Base-by-base conservation (phyloP, 2,113 vertebrate genomes). In the Odontophorus gujanensis region DNA sequence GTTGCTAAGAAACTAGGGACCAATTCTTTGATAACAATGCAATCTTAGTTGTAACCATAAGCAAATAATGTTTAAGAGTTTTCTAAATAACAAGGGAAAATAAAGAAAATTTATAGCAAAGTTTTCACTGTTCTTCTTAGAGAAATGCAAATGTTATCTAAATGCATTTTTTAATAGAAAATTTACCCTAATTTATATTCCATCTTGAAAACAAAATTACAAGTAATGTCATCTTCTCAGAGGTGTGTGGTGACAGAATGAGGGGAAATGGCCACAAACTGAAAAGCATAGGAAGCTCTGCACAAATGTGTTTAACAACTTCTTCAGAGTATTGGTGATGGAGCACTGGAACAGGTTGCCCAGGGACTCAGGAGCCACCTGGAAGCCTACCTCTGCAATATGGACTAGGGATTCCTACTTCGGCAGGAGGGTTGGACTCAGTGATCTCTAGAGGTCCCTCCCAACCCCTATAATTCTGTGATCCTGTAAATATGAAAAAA, bases 1-100 rank as follows among this genome's bases (percentile, higher is more conserved):
- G 85, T 89, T 93, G 87, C 85, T 96, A 95, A 90, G 87, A 69
- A 91, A 96, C 59, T 2, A 85, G 50, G 12, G 82, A 87, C 34
- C 19, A 80, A 67, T 4, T 7, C 16, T 79, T 62, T 76, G 15
- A 47, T 26, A 55, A 67, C 73, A 82, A 48, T 13, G 16, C 14
- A 80, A 82, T 3, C 45, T 77, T 74, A 62, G 10, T 82, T 80
- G 24, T 50, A 73, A 83, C 7, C 24, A 69, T n/a, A 11, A 43
- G 13, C 68, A 82, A 89, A 59, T 15, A 73, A 85, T 13, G 7
- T 30, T 59, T 61, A 50, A 17, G 8, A 5, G 6, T 78, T 89
- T 58, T 57, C 7, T 57, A 68, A 89, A 50, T 8, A 79, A 43
- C 28, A 83, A 78, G 2, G 10, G 5, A 84, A 73, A 3, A 6